A percentile compares a stretch with the other conserved stretches of the same genome.
Conservation (phyloP, 2,113 vertebrate species). For the Chaenocephalus aceratus region DNA sequence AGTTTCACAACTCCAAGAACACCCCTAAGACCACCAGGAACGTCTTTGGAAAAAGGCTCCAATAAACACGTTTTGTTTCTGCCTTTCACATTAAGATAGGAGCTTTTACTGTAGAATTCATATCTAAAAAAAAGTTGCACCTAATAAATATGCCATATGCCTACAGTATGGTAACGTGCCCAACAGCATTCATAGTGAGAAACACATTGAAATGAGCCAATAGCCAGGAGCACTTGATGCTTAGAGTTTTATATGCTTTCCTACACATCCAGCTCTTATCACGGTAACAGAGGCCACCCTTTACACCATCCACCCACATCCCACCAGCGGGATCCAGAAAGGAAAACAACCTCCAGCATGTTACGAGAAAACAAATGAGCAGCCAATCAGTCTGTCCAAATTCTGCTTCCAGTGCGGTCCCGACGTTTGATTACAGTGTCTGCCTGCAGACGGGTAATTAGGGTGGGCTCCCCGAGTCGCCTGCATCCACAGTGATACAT, state of each 20-base stretch:
- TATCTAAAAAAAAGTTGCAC: slow-evolving; percentile 44
- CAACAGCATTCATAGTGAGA: neutral
- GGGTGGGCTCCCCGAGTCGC: slow-evolving; percentile 44
- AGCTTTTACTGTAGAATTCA: slow-evolving; percentile 33
- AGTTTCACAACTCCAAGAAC: slow-evolving; percentile 43
- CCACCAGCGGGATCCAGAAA: slow-evolving; percentile 32
- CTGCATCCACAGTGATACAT: slow-evolving; percentile 69
- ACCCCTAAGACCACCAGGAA: slow-evolving; percentile 53
- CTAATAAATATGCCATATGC: slow-evolving; percentile 55
- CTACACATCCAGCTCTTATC: slow-evolving; percentile 56
- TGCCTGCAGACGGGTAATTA: slow-evolving; percentile 69
- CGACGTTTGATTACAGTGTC: slow-evolving; percentile 68
- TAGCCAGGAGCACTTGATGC: slow-evolving; percentile 41
- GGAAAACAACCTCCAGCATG: slow-evolving; percentile 46
- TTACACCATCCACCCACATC: slow-evolving; percentile 41
- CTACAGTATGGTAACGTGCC: slow-evolving; percentile 7
- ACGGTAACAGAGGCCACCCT: slow-evolving; percentile 47
- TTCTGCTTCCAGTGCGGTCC: slow-evolving; percentile 31
- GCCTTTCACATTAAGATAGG: slow-evolving; percentile 9
- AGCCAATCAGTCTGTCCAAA: slow-evolving; percentile 61
- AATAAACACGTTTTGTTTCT: slow-evolving; percentile 11
- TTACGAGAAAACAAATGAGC: slow-evolving; percentile 52
- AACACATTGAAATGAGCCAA: slow-evolving; percentile 46
- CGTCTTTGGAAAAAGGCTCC: neutral
- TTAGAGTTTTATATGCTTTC: slow-evolving; percentile 42